Evolutionary conservation across 37 sponge, comb jelly and placozoan species (phyloP).

Genomic region (Axinella damicornis): DNA sequence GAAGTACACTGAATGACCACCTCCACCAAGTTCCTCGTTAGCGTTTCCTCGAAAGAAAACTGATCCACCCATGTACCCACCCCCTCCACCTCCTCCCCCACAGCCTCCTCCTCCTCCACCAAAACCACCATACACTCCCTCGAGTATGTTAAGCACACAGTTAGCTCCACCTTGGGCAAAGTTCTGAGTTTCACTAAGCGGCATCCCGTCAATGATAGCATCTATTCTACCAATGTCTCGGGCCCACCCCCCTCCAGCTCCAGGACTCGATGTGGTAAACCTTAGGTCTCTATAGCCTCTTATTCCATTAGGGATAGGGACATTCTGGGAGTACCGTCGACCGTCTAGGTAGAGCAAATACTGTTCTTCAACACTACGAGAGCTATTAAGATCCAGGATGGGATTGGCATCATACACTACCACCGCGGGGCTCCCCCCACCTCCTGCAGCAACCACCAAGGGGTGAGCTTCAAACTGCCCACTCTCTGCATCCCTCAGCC

Average conservation of each 20-base stretch:
- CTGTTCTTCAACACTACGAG: background rate
- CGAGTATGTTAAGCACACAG: background rate
- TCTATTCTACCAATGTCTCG: background rate
- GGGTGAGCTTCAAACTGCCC: slow-evolving; percentile 5
- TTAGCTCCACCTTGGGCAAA: slow-evolving; percentile 52
- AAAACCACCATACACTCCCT: slow-evolving; percentile 38
- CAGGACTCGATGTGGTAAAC: background rate
- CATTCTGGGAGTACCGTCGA: background rate
- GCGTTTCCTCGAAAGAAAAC: background rate
- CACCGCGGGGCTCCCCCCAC: slow-evolving; percentile 44
- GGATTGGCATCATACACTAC: background rate
- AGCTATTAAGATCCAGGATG: too few species aligned
- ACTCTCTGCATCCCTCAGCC: background rate
- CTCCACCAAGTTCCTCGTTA: slow-evolving; percentile 27
- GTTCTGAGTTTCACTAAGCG: background rate
- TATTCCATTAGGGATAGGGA: background rate
- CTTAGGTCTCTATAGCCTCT: background rate
- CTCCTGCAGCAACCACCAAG: slow-evolving; percentile 46
- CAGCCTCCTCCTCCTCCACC: slow-evolving; percentile 67
- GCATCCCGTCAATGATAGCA: slow-evolving; percentile 11
- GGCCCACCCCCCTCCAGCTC: slow-evolving; percentile 51
- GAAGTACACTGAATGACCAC: slow-evolving; percentile 15
- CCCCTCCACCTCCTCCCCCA: slow-evolving; percentile 54
- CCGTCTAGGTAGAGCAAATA: background rate
- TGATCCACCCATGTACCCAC: slow-evolving; percentile 49